Percentiles rank a stretch among this genome's conserved stretches.
These are phyloP conservation scores for Phrynosoma blainvillii DNA, from an alignment of 2,113 vertebrate species.

Conservation along the genomic window DNA sequence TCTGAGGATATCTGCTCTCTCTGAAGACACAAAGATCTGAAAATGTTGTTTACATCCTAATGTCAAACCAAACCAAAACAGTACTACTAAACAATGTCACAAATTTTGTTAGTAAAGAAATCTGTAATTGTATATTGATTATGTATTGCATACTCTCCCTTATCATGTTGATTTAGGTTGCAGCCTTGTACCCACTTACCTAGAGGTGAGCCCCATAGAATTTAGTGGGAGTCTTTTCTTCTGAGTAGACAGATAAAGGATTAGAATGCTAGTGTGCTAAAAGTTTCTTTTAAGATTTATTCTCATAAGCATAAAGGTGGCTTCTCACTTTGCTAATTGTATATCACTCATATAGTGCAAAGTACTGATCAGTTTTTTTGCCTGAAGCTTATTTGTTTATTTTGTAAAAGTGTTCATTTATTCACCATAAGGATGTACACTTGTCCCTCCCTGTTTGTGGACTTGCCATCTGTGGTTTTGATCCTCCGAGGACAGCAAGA, in stretches of 20 bases:
- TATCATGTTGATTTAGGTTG: background rate
- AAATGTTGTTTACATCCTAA: background rate
- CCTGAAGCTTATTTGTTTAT: background rate
- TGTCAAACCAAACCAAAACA: slow-evolving; percentile 6
- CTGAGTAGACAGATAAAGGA: background rate
- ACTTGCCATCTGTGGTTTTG: too few relatives aligned
- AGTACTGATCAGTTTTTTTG: background rate
- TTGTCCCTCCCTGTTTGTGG: too few relatives aligned
- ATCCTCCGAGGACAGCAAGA: too few relatives aligned
- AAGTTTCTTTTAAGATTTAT: background rate
- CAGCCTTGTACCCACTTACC: too few relatives aligned
- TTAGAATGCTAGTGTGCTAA: background rate
- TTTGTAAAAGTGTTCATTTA: background rate
- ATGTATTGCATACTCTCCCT: background rate
- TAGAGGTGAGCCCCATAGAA: background rate
- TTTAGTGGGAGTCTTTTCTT: background rate
- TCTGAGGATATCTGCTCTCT: too few relatives aligned
- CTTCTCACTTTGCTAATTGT: background rate
- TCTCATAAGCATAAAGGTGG: background rate
- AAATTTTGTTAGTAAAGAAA: background rate
- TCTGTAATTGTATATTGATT: slow-evolving; percentile 15
- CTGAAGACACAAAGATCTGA: background rate
- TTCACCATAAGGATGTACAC: too few relatives aligned
- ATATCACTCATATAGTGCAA: background rate
- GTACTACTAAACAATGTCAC: background rate